Evolutionary conservation across 2,888 invertebrate genomes (phyloP), one percentile per base, ranked within the genome.

Genomic region (Zeuzera pyrina): DNA sequence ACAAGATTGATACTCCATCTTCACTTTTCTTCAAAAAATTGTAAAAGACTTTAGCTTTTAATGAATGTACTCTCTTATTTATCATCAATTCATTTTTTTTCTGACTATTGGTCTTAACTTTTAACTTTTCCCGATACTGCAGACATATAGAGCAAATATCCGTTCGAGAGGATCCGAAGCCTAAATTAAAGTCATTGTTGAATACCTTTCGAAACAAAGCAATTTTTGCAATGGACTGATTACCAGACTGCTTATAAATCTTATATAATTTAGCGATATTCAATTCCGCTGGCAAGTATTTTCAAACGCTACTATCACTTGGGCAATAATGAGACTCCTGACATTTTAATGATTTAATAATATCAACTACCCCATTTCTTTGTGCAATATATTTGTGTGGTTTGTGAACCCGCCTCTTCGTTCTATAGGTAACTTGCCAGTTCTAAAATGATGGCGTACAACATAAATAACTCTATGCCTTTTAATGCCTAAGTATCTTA

Each of bases 191-290:
- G 10, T 4, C 13, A 12, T 14, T 41, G 25, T 47, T 49, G 19
- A 49, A 49, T 32, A 47, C 36, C 10, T 22, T 15, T 6, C 49
- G 39, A 15, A 49, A 49, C 21, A 40, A 44, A n/a, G 44, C 41
- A 16, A 33, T n/a, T 24, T 45, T 46, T 19, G 39, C 37, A 5
- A 5, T 15, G 12, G 31, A 4, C 31, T 30, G 22, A 12, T 16
- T 14, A 37, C 22, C 22, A 31, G 41, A 36, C 35, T 33, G 33
- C 31, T 32, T 25, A 29, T 40, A 46, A 33, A 46, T 41, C 6
- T 24, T 33, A 14, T 35, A 48, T 3, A 48, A 12, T 36, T 39
- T 45, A 24, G 24, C 29, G 4, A 48, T 38, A 21, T 36, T 44
- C 15, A 48, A 32, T 15, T 45, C 44, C 7, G 32, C 35, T 12